Base-by-base conservation (phyloP, 2,888 invertebrate species). In the Napeogenes sylphis region DNA sequence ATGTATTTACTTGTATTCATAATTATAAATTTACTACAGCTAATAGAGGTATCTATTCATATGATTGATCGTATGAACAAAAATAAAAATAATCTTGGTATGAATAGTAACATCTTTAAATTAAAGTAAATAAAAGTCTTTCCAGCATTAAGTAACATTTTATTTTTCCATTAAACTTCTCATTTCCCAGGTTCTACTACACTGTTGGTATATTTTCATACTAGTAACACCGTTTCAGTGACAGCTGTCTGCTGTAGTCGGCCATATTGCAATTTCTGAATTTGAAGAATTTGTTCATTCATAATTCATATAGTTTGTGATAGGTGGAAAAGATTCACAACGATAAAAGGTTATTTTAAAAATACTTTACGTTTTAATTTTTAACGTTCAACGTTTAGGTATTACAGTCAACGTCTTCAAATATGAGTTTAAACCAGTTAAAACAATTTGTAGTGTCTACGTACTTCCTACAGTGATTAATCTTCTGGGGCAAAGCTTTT, bases 381-480 rank as follows among this genome's bases (percentile, higher is more conserved):
- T 51, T 21, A 30, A 30, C 51, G 51, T 51, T 3, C 51, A 30
- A 12, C 3, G 51, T 30, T 30, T 6, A 10, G 10, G 30, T 10
- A 51, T 47, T n/a, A n/a, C n/a, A n/a, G 30, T 51, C 6, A 59
- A 68, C 63, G 54, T 46, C 38, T 57, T 65, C 62, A 35, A 68
- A 67, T 59, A 76, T 78, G 74, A 82, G 75, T 78, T 82, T 82
- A 82, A 80, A 75, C 68, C 68, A 75, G 74, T 81, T 71, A 76
- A 84, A 84, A 84, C 80, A 81, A 78, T 83, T 83, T 82, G 76
- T 79, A 76, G 79, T 86, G 85, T 81, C 80, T 86, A 85, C 85
- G 87, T 90, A 84, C 82, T 84, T 86, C 84, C 79, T 84, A 80
- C 73, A 79, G 81, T 85, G 83, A 86, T 85, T 82, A 84, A 84